Base-by-base conservation (phyloP, 2,113 vertebrate genomes). In the Cepphus grylle region DNA sequence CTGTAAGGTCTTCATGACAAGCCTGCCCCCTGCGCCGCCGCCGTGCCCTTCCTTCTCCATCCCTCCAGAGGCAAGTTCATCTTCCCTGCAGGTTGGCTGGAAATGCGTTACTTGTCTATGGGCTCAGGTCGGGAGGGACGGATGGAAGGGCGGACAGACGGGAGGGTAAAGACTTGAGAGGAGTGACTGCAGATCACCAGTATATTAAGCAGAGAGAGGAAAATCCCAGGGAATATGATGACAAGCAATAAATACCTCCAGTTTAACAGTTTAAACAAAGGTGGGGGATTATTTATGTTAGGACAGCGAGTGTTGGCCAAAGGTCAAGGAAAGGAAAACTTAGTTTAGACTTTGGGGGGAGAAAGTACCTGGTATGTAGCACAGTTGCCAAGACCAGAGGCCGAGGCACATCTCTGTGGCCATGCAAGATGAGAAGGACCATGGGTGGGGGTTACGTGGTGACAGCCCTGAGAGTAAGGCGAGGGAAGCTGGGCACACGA, bases 261-360 rank as follows among this genome's bases (percentile, higher is more conserved):
- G 91, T 91, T 86, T 90, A 82, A 81, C 81, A 94, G 74, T 95
- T 96, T 95, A 97, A 97, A 95, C 96, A 96, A 97, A 96, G 95
- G 95, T 87, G 72, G 84, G 79, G 93, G 66, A 86, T 93, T 95
- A 95, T 96, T 97, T 96, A 96, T 94, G 84, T 66, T 70, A 93
- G 71, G 87, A 88, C 74, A 93, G 59, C 0, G 2, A 62, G 42
- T 53, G 45, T 62, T 90, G 93, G 42, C 27, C 84, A 95, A 96
- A 97, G 95, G 95, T 97, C 95, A 95, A 95, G 84, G 89, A 79
- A 96, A 90, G 45, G 8, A 95, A 95, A 97, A 81, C 67, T 84
- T 87, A 71, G 26, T 81, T 89, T 82, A 73, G 81, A 59, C 15
- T 69, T 34, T 34, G 11, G 19, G 2, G 1, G 36, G 6, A 61